These are phyloP conservation scores for Ciconia boyciana DNA, from an alignment of 2,113 vertebrate genomes.

Conservation along the genomic window DNA sequence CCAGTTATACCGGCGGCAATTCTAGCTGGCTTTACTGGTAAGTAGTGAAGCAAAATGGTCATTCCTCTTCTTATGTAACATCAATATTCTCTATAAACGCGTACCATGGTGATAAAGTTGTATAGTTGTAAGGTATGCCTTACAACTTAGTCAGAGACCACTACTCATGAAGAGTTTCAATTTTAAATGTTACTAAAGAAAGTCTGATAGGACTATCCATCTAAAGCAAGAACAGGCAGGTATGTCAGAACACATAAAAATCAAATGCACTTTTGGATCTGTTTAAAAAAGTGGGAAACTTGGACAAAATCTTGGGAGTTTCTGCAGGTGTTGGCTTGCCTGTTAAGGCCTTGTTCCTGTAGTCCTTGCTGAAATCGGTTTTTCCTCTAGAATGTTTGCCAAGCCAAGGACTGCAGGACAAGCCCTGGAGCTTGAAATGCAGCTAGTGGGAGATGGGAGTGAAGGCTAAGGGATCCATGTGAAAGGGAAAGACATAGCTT, in stretches of 20 bases:
- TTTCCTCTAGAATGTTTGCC: background rate
- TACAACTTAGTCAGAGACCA: background rate
- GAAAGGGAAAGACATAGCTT: background rate
- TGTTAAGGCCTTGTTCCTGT: background rate
- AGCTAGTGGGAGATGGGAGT: background rate
- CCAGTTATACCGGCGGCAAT: conserved; percentile 88
- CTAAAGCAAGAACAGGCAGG: background rate
- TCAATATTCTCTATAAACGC: background rate
- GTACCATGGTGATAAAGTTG: background rate
- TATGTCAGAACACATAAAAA: rapidly evolving
- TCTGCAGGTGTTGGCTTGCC: background rate
- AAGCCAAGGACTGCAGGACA: background rate
- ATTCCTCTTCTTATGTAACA: background rate
- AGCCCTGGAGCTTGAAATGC: background rate
- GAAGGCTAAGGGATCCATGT: background rate
- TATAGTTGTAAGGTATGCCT: background rate
- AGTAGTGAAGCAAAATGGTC: background rate
- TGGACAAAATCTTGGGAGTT: background rate
- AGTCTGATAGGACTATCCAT: background rate
- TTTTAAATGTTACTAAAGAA: background rate
- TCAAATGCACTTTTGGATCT: background rate
- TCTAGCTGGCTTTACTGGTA: conserved; percentile 89
- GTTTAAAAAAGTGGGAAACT: background rate
- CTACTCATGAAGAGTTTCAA: rapidly evolving
- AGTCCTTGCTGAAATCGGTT: background rate